phyloP scores from a whole-genome alignment of 2,113 vertebrate genomes.

The Aptenodytes patagonicus region DNA sequence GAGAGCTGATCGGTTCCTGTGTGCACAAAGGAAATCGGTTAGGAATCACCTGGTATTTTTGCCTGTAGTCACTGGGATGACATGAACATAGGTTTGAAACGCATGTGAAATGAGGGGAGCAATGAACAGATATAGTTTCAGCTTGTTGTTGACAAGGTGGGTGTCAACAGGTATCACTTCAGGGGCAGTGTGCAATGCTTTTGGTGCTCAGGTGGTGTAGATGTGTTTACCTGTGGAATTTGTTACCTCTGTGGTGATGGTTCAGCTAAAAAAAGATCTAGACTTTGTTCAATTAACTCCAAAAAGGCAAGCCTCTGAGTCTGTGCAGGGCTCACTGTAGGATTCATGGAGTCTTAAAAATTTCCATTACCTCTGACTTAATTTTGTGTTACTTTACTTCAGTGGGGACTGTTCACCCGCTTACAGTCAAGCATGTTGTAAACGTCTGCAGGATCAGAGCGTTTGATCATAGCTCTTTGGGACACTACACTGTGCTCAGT shows the following conservation, averaged over 20 bases:
- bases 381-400: background rate
- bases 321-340: background rate
- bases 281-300: background rate
- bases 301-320: background rate
- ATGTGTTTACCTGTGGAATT: background rate
- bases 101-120: background rate
- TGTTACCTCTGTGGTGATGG: background rate
- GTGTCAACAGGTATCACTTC: background rate
- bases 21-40: background rate
- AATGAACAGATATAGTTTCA: background rate
- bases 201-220: background rate
- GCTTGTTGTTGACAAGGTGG: background rate
- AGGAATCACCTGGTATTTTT: background rate
- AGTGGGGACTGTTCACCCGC: background rate
- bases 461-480: rapidly evolving
- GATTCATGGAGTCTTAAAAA: background rate
- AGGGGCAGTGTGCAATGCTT: background rate
- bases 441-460: background rate
- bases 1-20: background rate
- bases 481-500: background rate
- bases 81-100: background rate
- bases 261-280: background rate
- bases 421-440: background rate
- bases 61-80: background rate
- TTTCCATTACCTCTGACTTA: background rate